Evolutionary conservation across 2,888 invertebrate genomes (phyloP).

Genomic region (Eudasyphora cyanicolor): DNA sequence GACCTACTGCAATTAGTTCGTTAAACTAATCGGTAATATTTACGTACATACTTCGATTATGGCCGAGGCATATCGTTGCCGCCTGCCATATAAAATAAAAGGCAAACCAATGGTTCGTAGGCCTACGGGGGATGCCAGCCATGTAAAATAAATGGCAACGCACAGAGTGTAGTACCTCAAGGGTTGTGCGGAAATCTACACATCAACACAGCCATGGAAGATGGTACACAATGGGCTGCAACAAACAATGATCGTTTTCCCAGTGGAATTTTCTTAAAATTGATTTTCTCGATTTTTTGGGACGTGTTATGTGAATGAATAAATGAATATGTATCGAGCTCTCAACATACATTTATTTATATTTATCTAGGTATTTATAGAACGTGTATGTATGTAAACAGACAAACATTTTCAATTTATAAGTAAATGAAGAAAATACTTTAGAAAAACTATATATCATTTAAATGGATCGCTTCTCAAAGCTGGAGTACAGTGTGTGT

Average conservation of each 20-base stretch:
- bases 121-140: slow-evolving; percentile 39
- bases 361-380: background rate
- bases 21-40: background rate
- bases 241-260: background rate
- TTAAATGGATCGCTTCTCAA: background rate
- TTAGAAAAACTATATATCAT: too few relatives aligned
- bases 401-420: background rate
- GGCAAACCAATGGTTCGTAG: slow-evolving; percentile 27
- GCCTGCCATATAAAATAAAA: slow-evolving; percentile 8
- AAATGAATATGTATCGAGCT: background rate
- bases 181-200: slow-evolving; percentile 38
- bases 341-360: background rate
- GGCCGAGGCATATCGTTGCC: slow-evolving; percentile 24
- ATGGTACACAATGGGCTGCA: background rate
- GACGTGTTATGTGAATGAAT: background rate
- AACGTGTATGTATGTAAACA: background rate
- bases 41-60: background rate
- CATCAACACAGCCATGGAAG: background rate
- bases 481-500: background rate
- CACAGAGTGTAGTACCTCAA: slow-evolving; percentile 32
- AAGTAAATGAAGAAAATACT: background rate
- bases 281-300: too few relatives aligned
- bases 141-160: slow-evolving; percentile 39
- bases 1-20: background rate
- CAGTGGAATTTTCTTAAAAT: background rate